These are phyloP conservation scores for Hyppa rectilinea DNA, from an alignment of 2,888 invertebrate genomes.

Conservation along the genomic window DNA sequence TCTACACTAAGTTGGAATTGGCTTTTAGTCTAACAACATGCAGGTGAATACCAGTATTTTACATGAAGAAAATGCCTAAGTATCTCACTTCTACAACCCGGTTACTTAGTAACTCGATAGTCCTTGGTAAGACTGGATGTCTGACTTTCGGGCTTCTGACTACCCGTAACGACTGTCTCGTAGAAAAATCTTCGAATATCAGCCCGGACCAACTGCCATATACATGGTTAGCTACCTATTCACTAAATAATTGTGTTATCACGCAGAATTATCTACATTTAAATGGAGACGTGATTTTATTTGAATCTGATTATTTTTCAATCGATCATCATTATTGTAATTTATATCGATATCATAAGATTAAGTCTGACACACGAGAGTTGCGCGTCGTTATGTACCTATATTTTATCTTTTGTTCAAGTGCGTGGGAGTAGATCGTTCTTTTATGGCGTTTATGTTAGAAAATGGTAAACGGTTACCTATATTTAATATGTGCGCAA, in stretches of 20 bases:
- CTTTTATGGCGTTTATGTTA: conserved; percentile 9
- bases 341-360: conserved; percentile 14
- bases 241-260: conserved; percentile 13
- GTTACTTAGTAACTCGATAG: too few relatives aligned
- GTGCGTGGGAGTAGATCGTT: not conserved
- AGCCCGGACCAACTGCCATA: not conserved
- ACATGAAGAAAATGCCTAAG: not conserved
- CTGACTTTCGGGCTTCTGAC: not conserved
- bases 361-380: conserved; percentile 9
- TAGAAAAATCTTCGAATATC: not conserved
- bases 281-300: conserved; percentile 38
- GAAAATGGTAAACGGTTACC: conserved; percentile 20
- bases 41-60: not conserved
- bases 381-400: not conserved
- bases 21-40: not conserved
- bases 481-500: conserved; percentile 11
- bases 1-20: not conserved
- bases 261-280: conserved; percentile 21
- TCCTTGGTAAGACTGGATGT: not conserved
- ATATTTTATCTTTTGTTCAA: not conserved
- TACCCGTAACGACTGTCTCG: not conserved
- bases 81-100: not conserved
- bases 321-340: conserved; percentile 55
- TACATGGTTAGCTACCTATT: not conserved
- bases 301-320: conserved; percentile 13